phyloP scores from a whole-genome alignment of 2,888 invertebrate genomes.

The Polydrusus cervinus region DNA sequence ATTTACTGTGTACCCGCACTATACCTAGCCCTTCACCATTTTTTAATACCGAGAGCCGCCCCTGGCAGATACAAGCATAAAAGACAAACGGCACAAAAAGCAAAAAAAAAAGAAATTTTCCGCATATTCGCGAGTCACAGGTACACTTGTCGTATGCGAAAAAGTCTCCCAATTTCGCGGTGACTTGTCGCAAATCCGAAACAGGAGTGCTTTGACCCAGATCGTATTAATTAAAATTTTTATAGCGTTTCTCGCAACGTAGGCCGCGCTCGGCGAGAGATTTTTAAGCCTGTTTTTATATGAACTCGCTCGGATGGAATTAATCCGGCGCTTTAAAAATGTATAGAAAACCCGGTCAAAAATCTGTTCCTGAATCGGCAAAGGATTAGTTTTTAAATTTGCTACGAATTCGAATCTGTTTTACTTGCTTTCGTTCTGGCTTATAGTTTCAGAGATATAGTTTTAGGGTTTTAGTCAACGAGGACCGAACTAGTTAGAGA shows the following conservation, averaged over 20 bases:
- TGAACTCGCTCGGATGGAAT: constrained; percentile 36
- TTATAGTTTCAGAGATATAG: constrained; percentile 25
- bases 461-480: constrained; percentile 3
- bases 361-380: constrained; percentile 41
- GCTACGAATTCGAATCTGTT: constrained; percentile 27
- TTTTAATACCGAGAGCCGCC: no score
- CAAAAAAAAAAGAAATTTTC: not conserved
- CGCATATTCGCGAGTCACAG: constrained; percentile 18
- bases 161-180: constrained; percentile 53
- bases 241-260: constrained; percentile 45
- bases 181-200: constrained; percentile 49
- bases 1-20: no score
- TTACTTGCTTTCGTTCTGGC: constrained; percentile 8
- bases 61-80: not conserved
- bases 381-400: constrained; percentile 38
- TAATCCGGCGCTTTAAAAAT: constrained; percentile 43
- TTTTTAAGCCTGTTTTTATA: constrained; percentile 47
- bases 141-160: constrained; percentile 43
- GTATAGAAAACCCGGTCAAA: constrained; percentile 46
- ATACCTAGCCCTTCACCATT: no score
- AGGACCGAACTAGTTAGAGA: no score
- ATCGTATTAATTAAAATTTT: constrained; percentile 54
- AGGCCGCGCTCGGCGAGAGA: constrained; percentile 41
- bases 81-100: constrained; percentile 9
- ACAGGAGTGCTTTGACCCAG: constrained; percentile 53